Base-by-base conservation (phyloP, 1,140 invertebrate genomes). In the Orius insidiosus region DNA sequence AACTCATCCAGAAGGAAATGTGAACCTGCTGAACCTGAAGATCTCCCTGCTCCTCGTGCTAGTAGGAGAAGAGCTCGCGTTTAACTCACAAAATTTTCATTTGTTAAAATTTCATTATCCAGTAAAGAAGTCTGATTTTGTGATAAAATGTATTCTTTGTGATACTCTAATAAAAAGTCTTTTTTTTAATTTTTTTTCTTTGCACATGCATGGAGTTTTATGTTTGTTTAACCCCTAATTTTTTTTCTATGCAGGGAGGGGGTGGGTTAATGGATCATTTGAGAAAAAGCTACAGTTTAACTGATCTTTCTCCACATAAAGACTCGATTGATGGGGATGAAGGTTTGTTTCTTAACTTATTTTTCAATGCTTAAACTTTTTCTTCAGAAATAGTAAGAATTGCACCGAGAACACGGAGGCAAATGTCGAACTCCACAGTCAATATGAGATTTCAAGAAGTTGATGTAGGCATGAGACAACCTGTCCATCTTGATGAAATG, bases 191-290 rank as follows among this genome's bases (percentile, higher is more conserved):
- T 15, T 15, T 44, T 42, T 30, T 10, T 31, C 30, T 41, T 18
- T 19, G 18, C 14, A 14, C 30, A n/a, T 24, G 24, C 24, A 24
- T 24, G 24, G 24, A 24, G 24, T 24, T 24, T 24, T 24, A n/a
- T n/a, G n/a, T 40, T 39, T 33, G 30, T 32, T 34, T 31, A 14
- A 31, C 7, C 15, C 13, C 11, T 30, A n/a, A 11, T 36, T 46
- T 37, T 38, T 7, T 40, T 46, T 36, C 34, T 9, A 51, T 56
- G 47, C 61, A 92, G 87, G 82, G 87, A 48, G 87, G 88, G 49
- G 83, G 84, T 35, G 87, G 85, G 45, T 62, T 94, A 51, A 82
- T 89, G 38, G 85, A 87, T 59, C 88, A 92, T 55, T 65, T 94
- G 39, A 72, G 76, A 53, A 84, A 85, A 57, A 90, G 85, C 59